Percentiles rank a stretch among this genome's conserved stretches.
Conservation (phyloP, 1,140 invertebrate genomes). For the Euglossa dilemma region DNA sequence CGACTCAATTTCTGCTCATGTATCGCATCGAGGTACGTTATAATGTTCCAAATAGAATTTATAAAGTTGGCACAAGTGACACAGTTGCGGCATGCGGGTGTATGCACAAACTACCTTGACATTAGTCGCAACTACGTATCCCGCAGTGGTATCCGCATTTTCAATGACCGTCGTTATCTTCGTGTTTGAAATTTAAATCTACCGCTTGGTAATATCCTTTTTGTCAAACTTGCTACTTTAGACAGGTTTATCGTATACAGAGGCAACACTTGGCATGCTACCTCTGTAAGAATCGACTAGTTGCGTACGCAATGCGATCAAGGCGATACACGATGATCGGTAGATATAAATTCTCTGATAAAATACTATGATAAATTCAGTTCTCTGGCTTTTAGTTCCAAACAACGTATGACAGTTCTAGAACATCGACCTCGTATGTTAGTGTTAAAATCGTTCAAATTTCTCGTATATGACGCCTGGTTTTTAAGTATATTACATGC, state of each 20-base stretch:
- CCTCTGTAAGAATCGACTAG: background rate
- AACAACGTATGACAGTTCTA: too few relatives aligned
- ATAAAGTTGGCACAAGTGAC: background rate
- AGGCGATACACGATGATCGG: background rate
- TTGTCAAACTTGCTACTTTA: background rate
- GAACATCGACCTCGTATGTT: too few relatives aligned
- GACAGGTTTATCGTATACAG: too few relatives aligned
- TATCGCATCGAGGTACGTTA: background rate
- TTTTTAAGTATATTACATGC: too few relatives aligned
- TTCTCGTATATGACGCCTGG: too few relatives aligned
- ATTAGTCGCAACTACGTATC: background rate
- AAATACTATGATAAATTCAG: too few relatives aligned
- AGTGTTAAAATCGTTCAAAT: too few relatives aligned
- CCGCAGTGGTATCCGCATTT: constrained; percentile 22
- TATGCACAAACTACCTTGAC: background rate
- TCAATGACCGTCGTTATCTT: background rate
- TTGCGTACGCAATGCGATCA: background rate
- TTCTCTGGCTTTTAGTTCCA: too few relatives aligned
- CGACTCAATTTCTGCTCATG: background rate
- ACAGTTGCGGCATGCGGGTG: constrained; percentile 1
- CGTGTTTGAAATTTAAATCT: constrained; percentile 13
- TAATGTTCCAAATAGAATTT: background rate
- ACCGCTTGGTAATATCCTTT: background rate
- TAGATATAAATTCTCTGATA: background rate
- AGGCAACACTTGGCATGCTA: background rate